phyloP scores from a whole-genome alignment of 2,888 invertebrate genomes.

The Heliconius cydno region DNA sequence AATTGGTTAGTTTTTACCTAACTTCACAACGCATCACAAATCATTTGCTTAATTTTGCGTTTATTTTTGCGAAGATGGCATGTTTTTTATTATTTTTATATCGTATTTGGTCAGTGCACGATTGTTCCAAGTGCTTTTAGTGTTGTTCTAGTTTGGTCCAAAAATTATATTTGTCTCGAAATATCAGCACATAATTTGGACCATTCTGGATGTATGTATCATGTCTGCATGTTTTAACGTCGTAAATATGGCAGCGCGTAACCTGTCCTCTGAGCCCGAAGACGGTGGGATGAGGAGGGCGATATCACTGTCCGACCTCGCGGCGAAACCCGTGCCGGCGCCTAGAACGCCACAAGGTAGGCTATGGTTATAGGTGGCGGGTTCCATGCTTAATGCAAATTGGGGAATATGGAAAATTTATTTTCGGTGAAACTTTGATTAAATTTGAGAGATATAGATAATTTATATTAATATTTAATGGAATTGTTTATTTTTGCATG shows the following conservation, averaged over 20 bases:
- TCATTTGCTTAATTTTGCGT: constrained; percentile 52
- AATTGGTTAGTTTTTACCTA: constrained; percentile 24
- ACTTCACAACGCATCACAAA: constrained; percentile 54
- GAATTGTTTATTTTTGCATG: neutral
- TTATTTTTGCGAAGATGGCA: constrained; percentile 50
- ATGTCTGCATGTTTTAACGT: constrained; percentile 35
- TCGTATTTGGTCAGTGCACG: constrained; percentile 47
- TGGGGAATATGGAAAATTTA: neutral
- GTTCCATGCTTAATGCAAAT: constrained; percentile 10
- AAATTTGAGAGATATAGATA: neutral
- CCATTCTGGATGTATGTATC: constrained; percentile 28
- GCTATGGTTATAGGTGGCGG: constrained; percentile 49
- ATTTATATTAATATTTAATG: neutral
- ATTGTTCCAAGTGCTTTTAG: constrained; percentile 40
- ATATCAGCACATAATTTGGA: neutral
- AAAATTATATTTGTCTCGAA: neutral
- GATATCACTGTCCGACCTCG: constrained; percentile 91
- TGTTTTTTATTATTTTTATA: constrained; percentile 45
- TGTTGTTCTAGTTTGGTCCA: constrained; percentile 33
- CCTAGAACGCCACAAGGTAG: constrained; percentile 85
- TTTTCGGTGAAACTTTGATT: neutral
- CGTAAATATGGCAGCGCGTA: constrained; percentile 61
- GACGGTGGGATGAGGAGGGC: constrained; percentile 88
- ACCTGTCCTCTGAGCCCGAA: constrained; percentile 68
- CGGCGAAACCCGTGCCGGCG: constrained; percentile 85